Percentiles rank a stretch among this genome's conserved stretches.
These are phyloP conservation scores for Elachura formosa DNA, from an alignment of 2,113 vertebrate species.

Conservation along the genomic window DNA sequence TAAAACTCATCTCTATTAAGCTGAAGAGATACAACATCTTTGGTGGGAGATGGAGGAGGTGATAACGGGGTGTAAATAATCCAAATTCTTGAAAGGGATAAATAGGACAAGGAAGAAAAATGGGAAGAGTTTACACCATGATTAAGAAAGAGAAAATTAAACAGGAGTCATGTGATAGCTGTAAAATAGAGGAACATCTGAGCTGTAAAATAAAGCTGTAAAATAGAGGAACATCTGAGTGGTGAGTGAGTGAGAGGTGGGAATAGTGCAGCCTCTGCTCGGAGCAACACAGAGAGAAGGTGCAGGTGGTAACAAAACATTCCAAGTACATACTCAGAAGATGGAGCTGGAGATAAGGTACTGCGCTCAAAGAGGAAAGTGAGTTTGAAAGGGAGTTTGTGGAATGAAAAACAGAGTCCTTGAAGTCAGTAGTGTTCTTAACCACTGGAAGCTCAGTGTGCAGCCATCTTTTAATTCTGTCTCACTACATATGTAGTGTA, in stretches of 20 bases:
- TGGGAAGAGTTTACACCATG: neutral
- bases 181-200: neutral
- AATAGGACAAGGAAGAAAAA: neutral
- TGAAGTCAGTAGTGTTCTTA: neutral
- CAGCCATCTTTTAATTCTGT: neutral
- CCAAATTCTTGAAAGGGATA: neutral
- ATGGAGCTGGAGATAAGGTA: neutral
- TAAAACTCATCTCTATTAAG: neutral
- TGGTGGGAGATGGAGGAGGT: neutral
- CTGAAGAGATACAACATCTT: neutral
- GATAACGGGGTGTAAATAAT: accelerated
- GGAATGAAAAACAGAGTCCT: neutral
- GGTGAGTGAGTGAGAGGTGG: accelerated
- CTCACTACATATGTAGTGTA: neutral
- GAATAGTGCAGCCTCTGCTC: neutral
- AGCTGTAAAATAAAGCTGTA: too few species aligned
- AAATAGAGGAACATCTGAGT: neutral
- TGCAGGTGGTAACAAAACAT: accelerated
- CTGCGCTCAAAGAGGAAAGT: neutral
- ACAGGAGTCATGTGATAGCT: accelerated
- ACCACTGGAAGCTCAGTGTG: neutral
- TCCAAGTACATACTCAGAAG: neutral
- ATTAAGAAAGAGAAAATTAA: neutral
- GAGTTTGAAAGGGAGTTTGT: neutral
- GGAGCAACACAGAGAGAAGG: neutral